A percentile compares a stretch with the other conserved stretches of the same genome.
These are phyloP conservation scores for Steatocranus sp. DNA, from an alignment of 2,797 vertebrate genomes.

Conservation along the genomic window DNA sequence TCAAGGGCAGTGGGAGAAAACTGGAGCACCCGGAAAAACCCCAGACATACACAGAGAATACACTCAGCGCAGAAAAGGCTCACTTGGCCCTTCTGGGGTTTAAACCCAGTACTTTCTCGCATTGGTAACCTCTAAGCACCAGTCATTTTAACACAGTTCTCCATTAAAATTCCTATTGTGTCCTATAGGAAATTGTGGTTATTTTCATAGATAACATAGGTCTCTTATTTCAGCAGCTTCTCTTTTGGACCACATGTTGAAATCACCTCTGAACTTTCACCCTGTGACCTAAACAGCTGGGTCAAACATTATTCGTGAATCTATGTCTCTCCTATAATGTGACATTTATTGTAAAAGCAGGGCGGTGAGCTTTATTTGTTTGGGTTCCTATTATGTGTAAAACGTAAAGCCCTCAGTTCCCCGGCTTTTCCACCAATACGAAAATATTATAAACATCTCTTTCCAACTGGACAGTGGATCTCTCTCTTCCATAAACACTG, in stretches of 20 bases:
- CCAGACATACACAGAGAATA: not conserved
- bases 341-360: slow-evolving; percentile 32
- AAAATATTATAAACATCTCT: slow-evolving; percentile 44
- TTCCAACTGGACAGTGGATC: slow-evolving; percentile 14
- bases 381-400: slow-evolving; percentile 47
- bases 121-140: not conserved
- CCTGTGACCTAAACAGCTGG: slow-evolving; percentile 35
- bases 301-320: slow-evolving; percentile 39
- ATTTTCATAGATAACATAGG: slow-evolving; percentile 56
- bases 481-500: slow-evolving; percentile 54
- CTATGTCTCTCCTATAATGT: slow-evolving; percentile 20
- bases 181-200: slow-evolving; percentile 27
- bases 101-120: slow-evolving; percentile 4
- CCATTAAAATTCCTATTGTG: slow-evolving; percentile 20
- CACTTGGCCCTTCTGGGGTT: slow-evolving; percentile 16
- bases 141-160: slow-evolving; percentile 1
- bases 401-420: slow-evolving; percentile 38
- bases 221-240: slow-evolving; percentile 37
- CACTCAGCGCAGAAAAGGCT: not conserved
- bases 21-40: not conserved
- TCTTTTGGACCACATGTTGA: slow-evolving; percentile 49
- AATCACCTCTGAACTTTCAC: slow-evolving; percentile 40
- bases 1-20: slow-evolving; percentile 7
- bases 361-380: slow-evolving; percentile 47
- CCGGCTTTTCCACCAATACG: slow-evolving; percentile 31